A percentile compares a stretch with the other conserved stretches of the same genome.
phyloP scores from a whole-genome alignment of 2,888 invertebrate genomes.

The Aphidoletes aphidimyza region DNA sequence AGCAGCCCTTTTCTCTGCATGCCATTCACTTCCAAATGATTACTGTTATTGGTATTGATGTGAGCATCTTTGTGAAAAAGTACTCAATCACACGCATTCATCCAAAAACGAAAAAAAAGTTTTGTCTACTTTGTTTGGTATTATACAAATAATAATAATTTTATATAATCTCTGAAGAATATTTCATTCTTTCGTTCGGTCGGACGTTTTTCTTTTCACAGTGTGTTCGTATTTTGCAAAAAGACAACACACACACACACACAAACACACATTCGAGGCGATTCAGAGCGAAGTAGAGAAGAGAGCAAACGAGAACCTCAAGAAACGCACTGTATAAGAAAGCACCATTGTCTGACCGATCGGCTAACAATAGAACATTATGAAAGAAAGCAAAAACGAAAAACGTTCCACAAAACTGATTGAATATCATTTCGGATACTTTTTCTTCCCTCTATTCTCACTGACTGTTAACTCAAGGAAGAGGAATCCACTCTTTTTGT shows the following conservation, averaged over 20 bases:
- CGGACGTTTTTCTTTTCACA: neutral
- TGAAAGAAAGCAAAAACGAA: neutral
- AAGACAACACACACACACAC: neutral
- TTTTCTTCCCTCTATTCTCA: constrained; percentile 29
- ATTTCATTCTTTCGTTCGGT: neutral
- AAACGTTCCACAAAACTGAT: constrained; percentile 22
- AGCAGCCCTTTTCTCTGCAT: neutral
- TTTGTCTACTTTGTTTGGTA: constrained; percentile 40
- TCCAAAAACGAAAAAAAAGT: constrained; percentile 9
- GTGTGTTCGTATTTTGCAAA: neutral
- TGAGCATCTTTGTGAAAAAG: neutral
- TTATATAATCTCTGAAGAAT: constrained; percentile 38
- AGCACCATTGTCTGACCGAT: constrained; percentile 27
- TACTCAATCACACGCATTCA: constrained; percentile 51
- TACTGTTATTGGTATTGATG: constrained; percentile 24
- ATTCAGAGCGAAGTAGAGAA: neutral
- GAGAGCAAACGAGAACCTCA: too few species aligned
- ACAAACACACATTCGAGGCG: neutral
- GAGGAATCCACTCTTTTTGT: neutral
- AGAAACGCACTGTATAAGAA: neutral
- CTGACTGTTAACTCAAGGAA: neutral
- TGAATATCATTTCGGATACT: constrained; percentile 12
- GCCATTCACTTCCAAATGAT: constrained; percentile 30
- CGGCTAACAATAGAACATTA: constrained; percentile 19
- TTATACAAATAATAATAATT: constrained; percentile 51